These are phyloP conservation scores for Pterois miles DNA, from an alignment of 2,797 vertebrate genomes.

Conservation along the genomic window DNA sequence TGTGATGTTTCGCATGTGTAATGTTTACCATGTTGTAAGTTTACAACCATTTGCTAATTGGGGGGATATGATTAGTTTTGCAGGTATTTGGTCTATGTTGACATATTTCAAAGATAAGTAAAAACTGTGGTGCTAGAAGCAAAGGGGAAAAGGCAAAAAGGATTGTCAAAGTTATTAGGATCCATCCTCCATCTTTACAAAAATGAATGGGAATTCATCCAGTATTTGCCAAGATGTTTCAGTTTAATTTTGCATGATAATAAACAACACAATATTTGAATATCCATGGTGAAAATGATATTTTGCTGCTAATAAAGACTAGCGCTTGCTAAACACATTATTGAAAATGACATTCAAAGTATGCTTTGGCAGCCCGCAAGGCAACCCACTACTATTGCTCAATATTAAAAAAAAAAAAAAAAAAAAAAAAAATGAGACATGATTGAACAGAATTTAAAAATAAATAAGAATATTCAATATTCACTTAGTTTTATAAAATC, in stretches of 20 bases:
- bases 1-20: background rate
- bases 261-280: background rate
- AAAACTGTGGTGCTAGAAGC: background rate
- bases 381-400: background rate
- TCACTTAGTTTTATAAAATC: slow-evolving; percentile 42
- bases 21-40: background rate
- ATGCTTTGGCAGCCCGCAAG: background rate
- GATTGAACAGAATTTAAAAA: slow-evolving; percentile 10
- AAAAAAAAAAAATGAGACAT: background rate
- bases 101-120: background rate
- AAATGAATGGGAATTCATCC: background rate
- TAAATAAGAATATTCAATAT: slow-evolving; percentile 29
- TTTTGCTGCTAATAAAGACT: background rate
- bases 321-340: background rate
- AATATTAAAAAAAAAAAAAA: background rate
- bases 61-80: background rate
- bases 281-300: background rate
- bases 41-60: background rate
- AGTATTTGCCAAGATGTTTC: background rate
- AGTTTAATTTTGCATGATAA: background rate
- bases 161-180: background rate
- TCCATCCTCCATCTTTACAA: background rate
- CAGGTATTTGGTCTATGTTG: background rate
- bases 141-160: background rate
- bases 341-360: slow-evolving; percentile 9